Percentiles rank a stretch among this genome's conserved stretches.
Conservation (phyloP, 2,113 vertebrate species). For the Orientallactaga bullata region DNA sequence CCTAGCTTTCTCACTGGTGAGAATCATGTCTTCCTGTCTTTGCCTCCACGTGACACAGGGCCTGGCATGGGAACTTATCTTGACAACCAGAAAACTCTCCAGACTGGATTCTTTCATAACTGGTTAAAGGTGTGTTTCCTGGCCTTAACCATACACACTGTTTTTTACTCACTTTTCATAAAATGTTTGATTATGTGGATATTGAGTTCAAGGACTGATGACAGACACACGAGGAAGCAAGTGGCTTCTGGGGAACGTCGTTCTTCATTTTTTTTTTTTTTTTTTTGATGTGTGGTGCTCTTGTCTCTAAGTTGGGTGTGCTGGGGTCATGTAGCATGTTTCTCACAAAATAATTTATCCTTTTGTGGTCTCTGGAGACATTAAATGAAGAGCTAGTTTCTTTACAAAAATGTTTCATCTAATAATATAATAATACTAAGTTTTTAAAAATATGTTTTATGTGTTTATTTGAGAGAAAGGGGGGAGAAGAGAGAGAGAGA, state of each 20-base stretch:
- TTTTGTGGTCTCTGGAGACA: background rate
- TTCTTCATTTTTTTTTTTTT: background rate
- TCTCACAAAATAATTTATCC: background rate
- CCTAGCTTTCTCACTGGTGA: background rate
- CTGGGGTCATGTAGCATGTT: background rate
- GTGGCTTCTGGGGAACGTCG: background rate
- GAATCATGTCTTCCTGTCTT: background rate
- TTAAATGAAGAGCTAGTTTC: slow-evolving; percentile 42
- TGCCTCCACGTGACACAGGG: background rate
- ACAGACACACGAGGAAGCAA: background rate
- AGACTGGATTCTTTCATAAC: background rate
- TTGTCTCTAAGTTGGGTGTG: background rate
- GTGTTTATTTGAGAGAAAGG: no score
- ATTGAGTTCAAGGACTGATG: background rate
- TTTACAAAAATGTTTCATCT: background rate
- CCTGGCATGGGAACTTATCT: background rate
- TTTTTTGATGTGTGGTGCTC: background rate
- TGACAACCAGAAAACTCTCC: background rate
- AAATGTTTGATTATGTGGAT: background rate
- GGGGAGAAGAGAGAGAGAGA: no score
- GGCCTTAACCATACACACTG: background rate
- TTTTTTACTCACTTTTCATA: slow-evolving; percentile 14
- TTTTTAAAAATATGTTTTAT: no score
- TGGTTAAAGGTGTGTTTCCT: background rate
- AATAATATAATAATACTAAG: background rate